Evolutionary conservation across 2,888 invertebrate genomes (phyloP).

Genomic region (Acanthosepion lycidas): DNA sequence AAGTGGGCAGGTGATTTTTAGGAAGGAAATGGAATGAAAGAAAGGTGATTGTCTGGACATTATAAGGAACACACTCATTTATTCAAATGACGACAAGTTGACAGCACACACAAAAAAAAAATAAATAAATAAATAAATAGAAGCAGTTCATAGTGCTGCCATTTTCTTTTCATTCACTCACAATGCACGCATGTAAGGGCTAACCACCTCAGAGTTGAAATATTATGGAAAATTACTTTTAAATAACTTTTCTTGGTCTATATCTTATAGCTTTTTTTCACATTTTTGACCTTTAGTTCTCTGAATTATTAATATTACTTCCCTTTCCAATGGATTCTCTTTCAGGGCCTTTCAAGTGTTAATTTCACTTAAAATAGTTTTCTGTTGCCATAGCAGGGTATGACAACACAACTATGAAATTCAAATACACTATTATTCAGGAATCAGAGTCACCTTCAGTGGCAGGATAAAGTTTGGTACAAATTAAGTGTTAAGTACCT

Average conservation of each 20-base stretch:
- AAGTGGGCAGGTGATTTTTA: not conserved
- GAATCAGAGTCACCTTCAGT: too few relatives aligned
- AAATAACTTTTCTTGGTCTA: not conserved
- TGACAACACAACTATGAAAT: too few relatives aligned
- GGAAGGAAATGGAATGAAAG: not conserved
- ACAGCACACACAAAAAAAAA: not conserved
- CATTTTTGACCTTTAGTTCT: too few relatives aligned
- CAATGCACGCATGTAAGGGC: not conserved
- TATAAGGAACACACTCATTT: not conserved
- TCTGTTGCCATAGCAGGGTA: too few relatives aligned
- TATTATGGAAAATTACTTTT: not conserved
- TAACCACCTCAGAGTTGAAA: not conserved
- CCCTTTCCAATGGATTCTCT: too few relatives aligned
- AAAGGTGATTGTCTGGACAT: not conserved
- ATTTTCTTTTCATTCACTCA: not conserved
- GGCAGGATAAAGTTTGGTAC: too few relatives aligned
- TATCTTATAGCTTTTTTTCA: too few relatives aligned
- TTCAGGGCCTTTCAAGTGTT: too few relatives aligned
- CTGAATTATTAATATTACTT: too few relatives aligned
- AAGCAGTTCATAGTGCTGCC: not conserved
- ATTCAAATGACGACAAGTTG: not conserved
- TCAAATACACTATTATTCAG: too few relatives aligned
- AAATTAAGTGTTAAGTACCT: too few relatives aligned
- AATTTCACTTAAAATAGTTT: too few relatives aligned
- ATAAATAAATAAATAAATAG: not conserved